A percentile compares a stretch with the other conserved stretches of the same genome.
These are phyloP conservation scores for Eupsittula cactorum DNA, from an alignment of 2,113 vertebrate species.

Conservation along the genomic window DNA sequence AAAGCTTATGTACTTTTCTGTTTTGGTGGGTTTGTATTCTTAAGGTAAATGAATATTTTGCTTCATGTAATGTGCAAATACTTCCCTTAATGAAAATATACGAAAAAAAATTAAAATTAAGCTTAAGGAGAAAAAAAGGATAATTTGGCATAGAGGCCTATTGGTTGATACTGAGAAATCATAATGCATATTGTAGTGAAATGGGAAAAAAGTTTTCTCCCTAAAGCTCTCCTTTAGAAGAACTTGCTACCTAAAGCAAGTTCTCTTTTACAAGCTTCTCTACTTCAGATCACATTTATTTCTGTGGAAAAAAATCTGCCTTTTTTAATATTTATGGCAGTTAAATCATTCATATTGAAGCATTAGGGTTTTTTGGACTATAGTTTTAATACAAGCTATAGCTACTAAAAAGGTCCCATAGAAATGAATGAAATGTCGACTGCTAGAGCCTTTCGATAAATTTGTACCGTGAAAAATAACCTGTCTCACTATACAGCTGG, in stretches of 20 bases:
- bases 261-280: background rate
- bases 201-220: background rate
- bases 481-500: background rate
- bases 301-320: background rate
- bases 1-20: background rate
- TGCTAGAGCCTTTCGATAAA: background rate
- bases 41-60: background rate
- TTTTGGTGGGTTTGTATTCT: background rate
- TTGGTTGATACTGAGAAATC: background rate
- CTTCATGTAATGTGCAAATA: background rate
- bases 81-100: background rate
- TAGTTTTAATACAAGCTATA: background rate
- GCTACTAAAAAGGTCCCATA: background rate
- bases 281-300: background rate
- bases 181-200: background rate
- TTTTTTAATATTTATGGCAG: background rate
- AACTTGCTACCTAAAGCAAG: background rate
- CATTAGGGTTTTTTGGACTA: background rate
- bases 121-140: background rate
- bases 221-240: background rate
- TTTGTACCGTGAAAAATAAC: background rate
- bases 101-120: conserved; percentile 1
- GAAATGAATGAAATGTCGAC: background rate
- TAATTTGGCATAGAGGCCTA: background rate
- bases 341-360: background rate